These are phyloP conservation scores for Hartigia nigra DNA, from an alignment of 2,888 invertebrate genomes.

Conservation along the genomic window DNA sequence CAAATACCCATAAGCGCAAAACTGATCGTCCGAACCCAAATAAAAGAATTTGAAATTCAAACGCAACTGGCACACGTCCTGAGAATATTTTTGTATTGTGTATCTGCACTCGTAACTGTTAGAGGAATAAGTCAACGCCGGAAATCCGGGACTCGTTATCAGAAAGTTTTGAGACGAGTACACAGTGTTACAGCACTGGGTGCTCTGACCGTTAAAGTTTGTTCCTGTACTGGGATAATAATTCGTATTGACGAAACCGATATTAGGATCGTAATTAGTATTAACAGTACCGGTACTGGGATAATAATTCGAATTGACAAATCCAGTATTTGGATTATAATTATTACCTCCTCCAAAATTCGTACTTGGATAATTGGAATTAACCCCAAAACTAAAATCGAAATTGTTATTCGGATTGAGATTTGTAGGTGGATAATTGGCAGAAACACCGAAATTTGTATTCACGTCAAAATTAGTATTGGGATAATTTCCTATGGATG, in stretches of 20 bases:
- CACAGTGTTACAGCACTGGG: constrained; percentile 42
- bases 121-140: constrained; percentile 44
- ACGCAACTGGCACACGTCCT: constrained; percentile 68
- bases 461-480: background rate
- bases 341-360: background rate
- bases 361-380: constrained; percentile 14
- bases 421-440: constrained; percentile 16
- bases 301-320: constrained; percentile 11
- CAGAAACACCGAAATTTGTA: constrained; percentile 8
- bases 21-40: constrained; percentile 62
- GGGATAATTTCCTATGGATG: background rate
- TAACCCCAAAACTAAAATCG: constrained; percentile 14
- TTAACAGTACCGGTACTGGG: background rate
- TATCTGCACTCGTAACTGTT: constrained; percentile 67
- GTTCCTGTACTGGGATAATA: background rate
- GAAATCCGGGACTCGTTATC: constrained; percentile 71
- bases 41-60: constrained; percentile 70
- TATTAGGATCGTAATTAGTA: background rate
- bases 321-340: background rate
- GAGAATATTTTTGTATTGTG: constrained; percentile 66
- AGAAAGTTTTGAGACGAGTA: constrained; percentile 60
- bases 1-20: constrained; percentile 68
- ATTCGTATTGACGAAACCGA: constrained; percentile 8
- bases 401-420: constrained; percentile 19
- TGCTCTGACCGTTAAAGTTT: background rate